phyloP scores from a whole-genome alignment of 2,797 vertebrate species.

The Prionace glauca region DNA sequence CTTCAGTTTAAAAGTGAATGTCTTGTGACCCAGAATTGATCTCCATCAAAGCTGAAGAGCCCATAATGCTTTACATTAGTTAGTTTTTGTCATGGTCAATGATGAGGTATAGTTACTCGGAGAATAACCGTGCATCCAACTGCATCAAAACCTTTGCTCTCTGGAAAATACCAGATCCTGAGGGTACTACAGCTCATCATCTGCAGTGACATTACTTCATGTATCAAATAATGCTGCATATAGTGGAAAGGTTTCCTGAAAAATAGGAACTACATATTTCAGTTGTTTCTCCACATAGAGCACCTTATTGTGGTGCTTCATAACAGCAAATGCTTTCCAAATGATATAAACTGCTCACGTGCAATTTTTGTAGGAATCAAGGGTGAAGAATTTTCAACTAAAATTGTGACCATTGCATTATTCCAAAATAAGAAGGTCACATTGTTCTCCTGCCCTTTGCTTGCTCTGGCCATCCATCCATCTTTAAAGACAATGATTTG shows the following conservation, averaged over 20 bases:
- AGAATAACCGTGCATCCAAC: neutral
- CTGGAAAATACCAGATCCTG: neutral
- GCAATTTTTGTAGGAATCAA: neutral
- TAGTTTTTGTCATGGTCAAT: neutral
- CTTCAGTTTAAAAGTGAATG: constrained; percentile 56
- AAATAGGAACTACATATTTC: neutral
- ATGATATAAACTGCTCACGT: neutral
- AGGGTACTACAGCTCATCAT: neutral
- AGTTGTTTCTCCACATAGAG: neutral
- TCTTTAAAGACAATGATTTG: neutral
- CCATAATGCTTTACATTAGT: neutral
- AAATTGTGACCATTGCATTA: neutral
- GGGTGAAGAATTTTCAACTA: neutral
- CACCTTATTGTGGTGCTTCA: neutral
- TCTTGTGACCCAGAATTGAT: neutral
- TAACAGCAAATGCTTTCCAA: neutral
- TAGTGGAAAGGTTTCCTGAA: neutral
- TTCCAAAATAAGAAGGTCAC: neutral
- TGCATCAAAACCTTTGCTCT: neutral
- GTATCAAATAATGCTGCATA: neutral
- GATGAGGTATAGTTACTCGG: neutral
- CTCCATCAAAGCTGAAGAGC: neutral
- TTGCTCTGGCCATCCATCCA: too few relatives aligned
- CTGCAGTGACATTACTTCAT: neutral
- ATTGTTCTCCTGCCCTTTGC: neutral